Percentiles rank a stretch among this genome's conserved stretches.
These are phyloP conservation scores for Poeciliopsis turrubarensis DNA, from an alignment of 2,113 vertebrate genomes.

Conservation along the genomic window DNA sequence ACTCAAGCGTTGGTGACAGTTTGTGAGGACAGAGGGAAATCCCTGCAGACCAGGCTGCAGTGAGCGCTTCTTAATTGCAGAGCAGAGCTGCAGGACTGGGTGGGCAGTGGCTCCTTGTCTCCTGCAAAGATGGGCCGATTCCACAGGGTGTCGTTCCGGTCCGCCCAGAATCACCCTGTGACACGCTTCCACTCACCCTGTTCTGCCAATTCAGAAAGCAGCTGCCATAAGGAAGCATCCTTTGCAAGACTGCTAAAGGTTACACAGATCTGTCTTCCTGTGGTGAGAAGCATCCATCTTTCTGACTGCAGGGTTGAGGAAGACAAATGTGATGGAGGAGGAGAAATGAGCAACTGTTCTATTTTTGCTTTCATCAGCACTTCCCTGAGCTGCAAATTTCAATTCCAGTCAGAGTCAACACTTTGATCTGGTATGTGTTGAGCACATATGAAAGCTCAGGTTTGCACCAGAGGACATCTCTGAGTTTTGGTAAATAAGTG, in stretches of 20 bases:
- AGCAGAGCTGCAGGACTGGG: constrained; percentile 26
- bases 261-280: constrained; percentile 44
- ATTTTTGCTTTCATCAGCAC: constrained; percentile 26
- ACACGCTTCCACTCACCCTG: constrained; percentile 1
- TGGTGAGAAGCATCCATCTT: constrained; percentile 43
- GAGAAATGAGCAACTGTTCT: constrained; percentile 5
- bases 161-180: constrained; percentile 17
- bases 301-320: constrained; percentile 20
- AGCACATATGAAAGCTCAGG: neutral
- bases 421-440: constrained; percentile 5
- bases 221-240: constrained; percentile 47
- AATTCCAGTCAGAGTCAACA: neutral
- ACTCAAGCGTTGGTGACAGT: constrained; percentile 50
- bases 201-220: constrained; percentile 39
- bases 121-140: constrained; percentile 67
- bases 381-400: neutral
- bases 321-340: constrained; percentile 23
- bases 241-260: constrained; percentile 40
- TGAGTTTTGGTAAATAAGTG: too few relatives aligned
- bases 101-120: constrained; percentile 49
- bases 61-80: constrained; percentile 77
- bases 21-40: constrained; percentile 23
- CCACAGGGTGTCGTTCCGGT: constrained; percentile 77
- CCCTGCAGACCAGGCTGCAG: constrained; percentile 71
- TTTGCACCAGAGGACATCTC: neutral